Evolutionary conservation across 2,113 vertebrate species (phyloP).

Genomic region (Pampusana beccarii): DNA sequence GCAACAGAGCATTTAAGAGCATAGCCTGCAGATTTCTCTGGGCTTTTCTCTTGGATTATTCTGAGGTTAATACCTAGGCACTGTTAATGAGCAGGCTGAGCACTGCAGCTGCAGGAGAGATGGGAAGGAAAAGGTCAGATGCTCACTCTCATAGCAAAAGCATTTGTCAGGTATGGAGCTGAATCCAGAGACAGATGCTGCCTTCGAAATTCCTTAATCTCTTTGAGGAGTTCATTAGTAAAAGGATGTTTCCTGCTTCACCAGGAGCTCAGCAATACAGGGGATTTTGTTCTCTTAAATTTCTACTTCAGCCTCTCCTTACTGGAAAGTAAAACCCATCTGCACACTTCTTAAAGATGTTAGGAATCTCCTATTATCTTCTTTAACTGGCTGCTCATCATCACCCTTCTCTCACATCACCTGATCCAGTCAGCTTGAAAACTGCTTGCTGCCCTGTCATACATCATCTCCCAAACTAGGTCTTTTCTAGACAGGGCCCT

Average conservation of each 20-base stretch:
- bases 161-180: neutral
- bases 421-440: conserved; percentile 3
- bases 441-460: neutral
- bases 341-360: neutral
- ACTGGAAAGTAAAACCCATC: neutral
- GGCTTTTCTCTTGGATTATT: neutral
- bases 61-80: conserved; percentile 22
- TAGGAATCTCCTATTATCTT: neutral
- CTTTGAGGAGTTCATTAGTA: conserved; percentile 33
- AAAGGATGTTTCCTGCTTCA: neutral
- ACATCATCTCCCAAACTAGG: neutral
- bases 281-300: neutral
- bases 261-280: neutral
- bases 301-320: neutral
- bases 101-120: neutral
- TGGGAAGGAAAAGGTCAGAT: conserved; percentile 42
- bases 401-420: neutral
- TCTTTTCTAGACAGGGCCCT: neutral
- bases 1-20: neutral
- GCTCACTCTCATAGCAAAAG: neutral
- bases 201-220: conserved; percentile 44
- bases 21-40: neutral
- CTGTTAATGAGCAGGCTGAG: conserved; percentile 40
- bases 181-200: neutral
- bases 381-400: neutral